Evolutionary conservation across 1,140 invertebrate genomes (phyloP), one percentile per base, ranked within the genome.

Genomic region (Ostrea edulis): DNA sequence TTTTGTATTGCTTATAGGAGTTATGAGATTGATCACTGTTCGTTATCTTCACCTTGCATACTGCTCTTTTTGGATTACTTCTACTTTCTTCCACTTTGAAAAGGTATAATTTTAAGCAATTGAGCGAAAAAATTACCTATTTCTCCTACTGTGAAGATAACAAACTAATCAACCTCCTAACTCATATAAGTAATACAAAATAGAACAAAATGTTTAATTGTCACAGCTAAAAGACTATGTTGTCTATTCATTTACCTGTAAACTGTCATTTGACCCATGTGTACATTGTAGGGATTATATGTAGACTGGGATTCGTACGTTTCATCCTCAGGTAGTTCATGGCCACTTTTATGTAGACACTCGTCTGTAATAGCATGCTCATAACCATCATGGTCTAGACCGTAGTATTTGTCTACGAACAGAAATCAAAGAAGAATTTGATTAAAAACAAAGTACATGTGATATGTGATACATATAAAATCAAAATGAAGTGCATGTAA

Each of bases 261-360:
- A 0, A 96, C 93, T 14, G 95, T 96, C 94, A 96, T 95, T 89
- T 95, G 95, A 9, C 96, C 96, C 95, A 96, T 96, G 54, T 95
- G 94, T 0, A 95, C 87, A 85, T 95, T 94, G 86, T 95, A 96
- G 0, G 95, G 94, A 89, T 95, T 94, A 85, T 94, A 95, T 2
- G 90, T 91, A 20, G 92, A 89, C 68, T 93, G 92, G 35, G 91
- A 92, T 77, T 94, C 87, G 82, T 93, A 93, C 3, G 90, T 92
- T 14, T 88, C 87, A 11, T 91, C 86, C 12, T 93, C 90, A 20
- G 89, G 87, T 0, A 90, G 87, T 11, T 93, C 88, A 68, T 93
- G 88, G 29, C 89, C 87, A 88, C 87, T 91, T 51, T 91, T 89
- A 83, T 92, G 88, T 12, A 95, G 55, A 89, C 95, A 96, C 85